These are phyloP conservation scores for Micrastur ruficollis DNA, from an alignment of 2,797 vertebrate species.

Conservation along the genomic window DNA sequence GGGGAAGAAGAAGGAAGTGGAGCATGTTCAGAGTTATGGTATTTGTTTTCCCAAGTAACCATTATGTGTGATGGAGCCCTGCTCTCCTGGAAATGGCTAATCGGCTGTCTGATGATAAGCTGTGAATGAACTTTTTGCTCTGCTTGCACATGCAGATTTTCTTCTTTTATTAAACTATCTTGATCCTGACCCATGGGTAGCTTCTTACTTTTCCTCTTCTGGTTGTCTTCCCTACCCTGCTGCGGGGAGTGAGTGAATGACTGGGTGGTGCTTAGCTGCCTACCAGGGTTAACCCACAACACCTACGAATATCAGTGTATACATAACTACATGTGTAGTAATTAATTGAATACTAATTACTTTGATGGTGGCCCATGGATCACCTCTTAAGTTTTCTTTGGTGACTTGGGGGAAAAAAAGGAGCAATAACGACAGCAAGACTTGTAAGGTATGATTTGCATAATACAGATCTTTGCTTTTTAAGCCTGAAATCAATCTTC, in stretches of 20 bases:
- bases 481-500: not conserved
- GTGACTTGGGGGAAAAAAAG: not conserved
- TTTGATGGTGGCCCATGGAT: not conserved
- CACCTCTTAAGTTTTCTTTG: not conserved
- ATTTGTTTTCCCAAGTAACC: not conserved
- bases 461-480: not conserved
- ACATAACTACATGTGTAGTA: not conserved
- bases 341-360: not conserved
- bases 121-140: not conserved
- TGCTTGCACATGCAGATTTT: not conserved
- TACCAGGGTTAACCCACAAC: not conserved
- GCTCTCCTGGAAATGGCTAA: not conserved
- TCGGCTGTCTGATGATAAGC: not conserved
- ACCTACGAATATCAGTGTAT: not conserved
- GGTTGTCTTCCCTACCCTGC: not conserved
- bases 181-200: not conserved
- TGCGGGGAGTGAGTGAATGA: not conserved
- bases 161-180: not conserved
- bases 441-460: not conserved
- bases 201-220: not conserved
- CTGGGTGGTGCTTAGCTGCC: not conserved
- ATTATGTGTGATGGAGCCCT: not conserved
- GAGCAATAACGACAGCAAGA: not conserved
- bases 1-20: not conserved
- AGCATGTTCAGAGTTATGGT: fast-evolving